These are phyloP conservation scores for Trichosurus vulpecula DNA, from an alignment of 2,797 vertebrate genomes.

Conservation along the genomic window DNA sequence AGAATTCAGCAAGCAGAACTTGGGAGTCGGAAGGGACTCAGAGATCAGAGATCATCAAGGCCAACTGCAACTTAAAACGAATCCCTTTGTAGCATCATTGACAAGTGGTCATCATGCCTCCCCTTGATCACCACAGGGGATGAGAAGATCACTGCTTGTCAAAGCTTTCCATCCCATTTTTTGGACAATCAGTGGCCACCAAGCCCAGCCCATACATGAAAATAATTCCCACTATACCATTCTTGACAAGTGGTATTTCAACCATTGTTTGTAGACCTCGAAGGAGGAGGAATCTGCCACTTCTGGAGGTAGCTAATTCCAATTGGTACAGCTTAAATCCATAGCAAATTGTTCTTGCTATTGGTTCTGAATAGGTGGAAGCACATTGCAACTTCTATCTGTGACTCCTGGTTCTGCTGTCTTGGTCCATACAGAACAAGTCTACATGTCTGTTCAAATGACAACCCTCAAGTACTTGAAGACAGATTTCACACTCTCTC, in stretches of 20 bases:
- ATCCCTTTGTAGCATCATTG: background rate
- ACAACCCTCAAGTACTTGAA: background rate
- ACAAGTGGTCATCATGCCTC: background rate
- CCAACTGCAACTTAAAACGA: background rate
- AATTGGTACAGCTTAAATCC: background rate
- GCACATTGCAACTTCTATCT: background rate
- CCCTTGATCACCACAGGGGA: background rate
- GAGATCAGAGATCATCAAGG: background rate
- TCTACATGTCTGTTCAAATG: background rate
- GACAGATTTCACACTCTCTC: background rate
- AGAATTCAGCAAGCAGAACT: background rate
- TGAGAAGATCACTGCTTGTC: background rate
- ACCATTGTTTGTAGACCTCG: background rate
- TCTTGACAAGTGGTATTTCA: background rate
- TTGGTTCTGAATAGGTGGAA: background rate
- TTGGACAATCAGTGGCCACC: background rate
- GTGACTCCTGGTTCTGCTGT: background rate
- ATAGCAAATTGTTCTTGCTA: background rate
- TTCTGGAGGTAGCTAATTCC: background rate
- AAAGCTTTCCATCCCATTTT: background rate
- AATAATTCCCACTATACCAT: background rate
- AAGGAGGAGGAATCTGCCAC: background rate
- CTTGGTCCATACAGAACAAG: background rate
- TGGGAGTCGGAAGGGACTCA: background rate
- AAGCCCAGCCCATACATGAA: background rate